A percentile compares a stretch with the other conserved stretches of the same genome.
These are phyloP conservation scores for Sphenodon punctatus DNA, from an alignment of 2,797 vertebrate species.

Conservation along the genomic window DNA sequence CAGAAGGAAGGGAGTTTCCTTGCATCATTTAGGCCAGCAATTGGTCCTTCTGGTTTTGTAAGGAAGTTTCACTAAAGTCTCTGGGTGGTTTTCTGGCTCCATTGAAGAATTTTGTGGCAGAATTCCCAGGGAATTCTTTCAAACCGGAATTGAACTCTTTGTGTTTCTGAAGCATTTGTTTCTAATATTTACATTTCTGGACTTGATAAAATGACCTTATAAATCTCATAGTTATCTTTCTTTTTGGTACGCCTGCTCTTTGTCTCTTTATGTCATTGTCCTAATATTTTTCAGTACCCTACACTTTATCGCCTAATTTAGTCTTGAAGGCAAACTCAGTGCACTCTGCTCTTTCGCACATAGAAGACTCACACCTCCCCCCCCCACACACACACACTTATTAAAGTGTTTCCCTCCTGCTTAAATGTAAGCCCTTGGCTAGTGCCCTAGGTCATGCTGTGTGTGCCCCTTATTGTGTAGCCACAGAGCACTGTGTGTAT, in stretches of 20 bases:
- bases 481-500: neutral
- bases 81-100: neutral
- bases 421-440: neutral
- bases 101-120: neutral
- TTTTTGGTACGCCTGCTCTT: neutral
- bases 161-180: neutral
- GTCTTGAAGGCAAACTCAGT: neutral
- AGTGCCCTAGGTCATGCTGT: neutral
- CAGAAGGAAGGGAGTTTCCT: neutral
- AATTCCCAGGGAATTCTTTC: neutral
- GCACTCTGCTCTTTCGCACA: neutral
- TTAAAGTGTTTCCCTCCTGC: neutral
- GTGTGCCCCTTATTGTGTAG: neutral
- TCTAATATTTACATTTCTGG: neutral
- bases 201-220: neutral
- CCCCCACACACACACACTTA: no score
- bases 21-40: no score
- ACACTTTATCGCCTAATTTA: conserved; percentile 4
- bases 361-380: neutral
- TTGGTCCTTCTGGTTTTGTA: no score
- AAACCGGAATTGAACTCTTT: neutral
- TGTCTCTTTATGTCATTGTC: neutral
- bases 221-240: neutral
- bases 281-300: neutral
- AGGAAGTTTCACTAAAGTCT: neutral